Evolutionary conservation across 2,797 vertebrate genomes (phyloP), one percentile per base, ranked within the genome.

Genomic region (Mormyrus proboscirostris): DNA sequence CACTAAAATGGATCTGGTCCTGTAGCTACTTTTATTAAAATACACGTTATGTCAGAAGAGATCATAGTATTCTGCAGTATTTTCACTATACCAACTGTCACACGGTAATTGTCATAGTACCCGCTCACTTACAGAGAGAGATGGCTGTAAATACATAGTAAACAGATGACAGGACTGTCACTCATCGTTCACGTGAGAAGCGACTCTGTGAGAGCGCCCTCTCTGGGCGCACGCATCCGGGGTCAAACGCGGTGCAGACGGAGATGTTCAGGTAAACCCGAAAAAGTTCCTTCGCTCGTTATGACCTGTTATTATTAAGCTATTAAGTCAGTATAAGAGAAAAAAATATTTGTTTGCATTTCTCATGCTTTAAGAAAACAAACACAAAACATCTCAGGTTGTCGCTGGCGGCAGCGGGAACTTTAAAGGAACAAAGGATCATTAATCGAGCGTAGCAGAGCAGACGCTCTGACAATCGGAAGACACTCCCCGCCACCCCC

Each of bases 311-410:
- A 79, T 44, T 76, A 89, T 89, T 90, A 57, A 76, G 50, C 89
- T 84, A 22, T 90, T 88, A 44, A 79, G 19, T n/a, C 14, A 88
- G 88, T 89, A 87, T n/a, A 87, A 76, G 25, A 88, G 44, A 83
- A 57, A 76, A 73, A 90, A 82, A 83, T 41, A 83, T 53, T 59
- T 73, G 9, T 44, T 41, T 76, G 69, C 50, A 88, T 59, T 22
- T 22, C 50, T 87, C 86, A 53, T 88, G 87, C 73, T 4, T 50
- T 87, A 82, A 49, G 9, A 87, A 76, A 38, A 33, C 65, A 73
- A 29, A 19, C 38, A 44, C 73, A 79, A 44, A 44, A 79, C 16
- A 79, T 44, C 73, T 79, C 33, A 44, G 33, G 41, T 44, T 44
- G 38, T 79, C 16, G 73, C 73, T 79, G 73, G 14, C 38, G 49